phyloP scores from a whole-genome alignment of 2,113 vertebrate genomes.

The Coptodon rendalli region DNA sequence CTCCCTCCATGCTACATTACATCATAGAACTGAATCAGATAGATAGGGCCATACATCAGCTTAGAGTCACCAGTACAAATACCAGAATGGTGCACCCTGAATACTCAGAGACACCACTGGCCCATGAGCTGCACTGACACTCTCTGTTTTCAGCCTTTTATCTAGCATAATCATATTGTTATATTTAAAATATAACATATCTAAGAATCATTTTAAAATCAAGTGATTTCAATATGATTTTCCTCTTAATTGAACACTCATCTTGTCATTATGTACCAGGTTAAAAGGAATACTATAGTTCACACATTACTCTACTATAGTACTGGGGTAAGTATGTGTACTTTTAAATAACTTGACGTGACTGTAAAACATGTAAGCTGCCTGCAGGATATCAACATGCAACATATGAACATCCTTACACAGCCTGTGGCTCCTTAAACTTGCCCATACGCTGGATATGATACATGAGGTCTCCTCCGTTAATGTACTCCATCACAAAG shows the following conservation, averaged over 20 bases:
- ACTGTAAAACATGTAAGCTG: background rate
- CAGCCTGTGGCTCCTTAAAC: constrained; percentile 97
- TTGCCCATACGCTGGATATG: constrained; percentile 98
- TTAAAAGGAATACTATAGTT: background rate
- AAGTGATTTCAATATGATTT: background rate
- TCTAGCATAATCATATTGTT: background rate
- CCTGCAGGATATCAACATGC: background rate
- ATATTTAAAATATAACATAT: background rate
- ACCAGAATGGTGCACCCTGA: background rate
- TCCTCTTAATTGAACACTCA: background rate
- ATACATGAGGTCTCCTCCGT: constrained; percentile 97
- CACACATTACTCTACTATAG: background rate
- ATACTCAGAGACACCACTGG: background rate
- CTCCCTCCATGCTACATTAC: background rate
- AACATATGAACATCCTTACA: constrained; percentile 75
- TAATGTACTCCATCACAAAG: constrained; percentile 99
- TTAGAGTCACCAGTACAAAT: background rate
- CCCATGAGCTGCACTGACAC: background rate
- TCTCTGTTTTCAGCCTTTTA: background rate
- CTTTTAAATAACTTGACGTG: background rate
- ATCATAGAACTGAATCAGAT: background rate
- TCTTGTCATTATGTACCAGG: background rate
- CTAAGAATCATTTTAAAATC: background rate
- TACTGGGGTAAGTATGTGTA: background rate
- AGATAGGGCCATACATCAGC: background rate